A percentile compares a stretch with the other conserved stretches of the same genome.
phyloP scores from a whole-genome alignment of 2,113 vertebrate species.

The Naja naja region DNA sequence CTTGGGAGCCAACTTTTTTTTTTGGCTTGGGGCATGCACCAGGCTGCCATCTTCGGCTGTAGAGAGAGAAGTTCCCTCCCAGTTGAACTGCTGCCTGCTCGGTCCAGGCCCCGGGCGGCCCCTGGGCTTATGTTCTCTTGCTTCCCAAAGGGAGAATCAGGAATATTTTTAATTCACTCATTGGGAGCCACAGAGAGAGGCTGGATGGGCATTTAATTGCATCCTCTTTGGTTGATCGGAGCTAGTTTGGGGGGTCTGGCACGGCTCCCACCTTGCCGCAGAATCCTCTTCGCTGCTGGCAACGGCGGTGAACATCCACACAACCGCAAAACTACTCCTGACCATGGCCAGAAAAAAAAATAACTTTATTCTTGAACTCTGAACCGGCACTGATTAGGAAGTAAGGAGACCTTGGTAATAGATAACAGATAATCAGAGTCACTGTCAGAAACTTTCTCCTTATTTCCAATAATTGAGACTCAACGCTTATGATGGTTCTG shows the following conservation, averaged over 20 bases:
- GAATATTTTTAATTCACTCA: neutral
- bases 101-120: too few relatives aligned
- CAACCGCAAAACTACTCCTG: too few relatives aligned
- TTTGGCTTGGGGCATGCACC: too few relatives aligned
- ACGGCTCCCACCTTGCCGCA: neutral
- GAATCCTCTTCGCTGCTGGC: neutral
- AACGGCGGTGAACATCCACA: neutral
- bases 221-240: slow-evolving; percentile 12
- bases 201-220: neutral
- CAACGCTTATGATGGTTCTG: neutral
- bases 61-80: neutral
- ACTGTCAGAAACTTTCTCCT: too few relatives aligned
- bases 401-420: neutral
- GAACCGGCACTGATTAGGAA: too few relatives aligned
- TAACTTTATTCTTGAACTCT: neutral
- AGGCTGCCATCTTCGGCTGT: too few relatives aligned
- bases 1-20: too few relatives aligned
- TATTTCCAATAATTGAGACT: too few relatives aligned
- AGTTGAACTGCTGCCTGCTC: neutral
- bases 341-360: neutral
- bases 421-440: too few relatives aligned
- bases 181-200: neutral
- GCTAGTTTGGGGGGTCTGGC: neutral
- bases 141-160: neutral
- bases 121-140: neutral